Evolutionary conservation across 1,140 invertebrate species (phyloP), one percentile per base, ranked within the genome.

Genomic region (Achroia grisella): DNA sequence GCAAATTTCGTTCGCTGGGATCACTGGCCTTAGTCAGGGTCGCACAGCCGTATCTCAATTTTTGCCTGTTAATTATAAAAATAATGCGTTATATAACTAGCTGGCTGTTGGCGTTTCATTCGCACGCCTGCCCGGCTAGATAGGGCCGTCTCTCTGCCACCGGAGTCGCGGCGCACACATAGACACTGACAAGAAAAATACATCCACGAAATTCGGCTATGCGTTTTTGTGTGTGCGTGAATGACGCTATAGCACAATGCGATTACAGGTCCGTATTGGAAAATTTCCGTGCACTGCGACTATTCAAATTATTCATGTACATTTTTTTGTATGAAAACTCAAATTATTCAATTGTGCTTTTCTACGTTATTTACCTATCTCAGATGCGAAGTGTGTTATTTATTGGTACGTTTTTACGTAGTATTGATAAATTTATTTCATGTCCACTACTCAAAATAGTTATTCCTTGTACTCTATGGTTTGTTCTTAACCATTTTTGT

Each of bases 1-100:
- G 77, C 77, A 84, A 84, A 81, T 78, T 84, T 80, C 67, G 75
- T 70, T 69, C 60, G 62, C 55, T 71, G 62, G 70, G 74, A 69
- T 80, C 77, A 64, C 58, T 77, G 74, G 11, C 76, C 80, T 65
- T 47, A 51, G 53, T 71, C 80, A 81, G 67, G 80, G 80, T 57
- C 77, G 74, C 68, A 61, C 63, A 49, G 71, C 60, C 62, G 78
- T 79, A 78, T 82, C 74, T 79, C 73, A 77, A 84, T 80, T 84
- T 83, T 81, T 81, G 80, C 69, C 68, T 84, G 80, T 84, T 84
- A 84, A 84, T 84, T 84, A 84, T 84, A 81, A 84, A 81, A 84
- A 84, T 84, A 84, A 84, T 84, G 80, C 74, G 80, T 84, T 84
- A 81, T 81, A 81, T 84, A 84, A 84, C 65, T 43, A 57, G 62